Evolutionary conservation across 2,797 vertebrate genomes (phyloP), one percentile per base, ranked within the genome.

Genomic region (Darevskia mixta): DNA sequence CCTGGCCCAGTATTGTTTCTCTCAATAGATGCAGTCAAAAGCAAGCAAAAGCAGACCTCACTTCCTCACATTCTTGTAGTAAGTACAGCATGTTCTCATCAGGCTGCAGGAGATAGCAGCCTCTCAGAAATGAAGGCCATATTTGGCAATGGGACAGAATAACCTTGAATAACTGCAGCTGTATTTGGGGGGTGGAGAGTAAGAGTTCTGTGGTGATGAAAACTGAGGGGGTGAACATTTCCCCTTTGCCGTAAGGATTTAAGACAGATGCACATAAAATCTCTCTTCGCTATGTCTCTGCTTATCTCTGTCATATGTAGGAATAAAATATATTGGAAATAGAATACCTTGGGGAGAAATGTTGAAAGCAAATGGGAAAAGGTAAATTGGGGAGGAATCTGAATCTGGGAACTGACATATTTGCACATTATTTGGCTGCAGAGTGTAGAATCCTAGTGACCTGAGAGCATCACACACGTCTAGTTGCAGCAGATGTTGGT

Each of bases 21-120:
- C 9, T 38, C 18, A 72, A 35, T 35, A 32, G 35, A 29, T 27
- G 35, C 49, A 43, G 23, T 9, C 79, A 76, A 75, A 64, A 32
- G 43, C 58, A 15, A 20, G 71, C 79, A 76, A 75, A 64, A 32
- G 43, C 58, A 15, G 29, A 79, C 49, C 11, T 66, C 5, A 75
- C n/a, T 76, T 87, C 79, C 55, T 90, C 2, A 0, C 11, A 0
- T 0, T 27, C 64, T 81, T 91, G 43, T 86, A 45, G 1, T 1
- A 85, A 89, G 80, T 79, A 72, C n/a, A 61, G 61, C 1, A 72
- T 73, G 90, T 67, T 87, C 81, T 92, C 35, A 61, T 80, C n/a
- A 49, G 38, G 82, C 84, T 90, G 82, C 35, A 45, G 61, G 13
- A 61, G 5, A 86, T 75, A 66, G 41, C 27, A 8, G 1, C 2